Conservation (phyloP, 2,888 invertebrate genomes). For the Lissocephala sabroskyi region DNA sequence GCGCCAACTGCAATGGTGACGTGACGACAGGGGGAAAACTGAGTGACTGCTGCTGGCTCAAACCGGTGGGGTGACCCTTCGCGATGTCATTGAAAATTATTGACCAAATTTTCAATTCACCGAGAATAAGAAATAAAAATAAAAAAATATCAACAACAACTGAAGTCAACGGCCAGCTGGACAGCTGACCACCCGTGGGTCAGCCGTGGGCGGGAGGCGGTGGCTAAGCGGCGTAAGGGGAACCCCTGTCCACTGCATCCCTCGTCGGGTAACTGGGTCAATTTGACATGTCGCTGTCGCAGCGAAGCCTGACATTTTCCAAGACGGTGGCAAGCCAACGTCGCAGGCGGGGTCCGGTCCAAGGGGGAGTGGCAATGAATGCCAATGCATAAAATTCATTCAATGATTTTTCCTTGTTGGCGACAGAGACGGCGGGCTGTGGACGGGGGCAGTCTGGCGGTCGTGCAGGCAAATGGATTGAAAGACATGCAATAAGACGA, state of each 20-base stretch:
- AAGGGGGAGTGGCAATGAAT: conserved; percentile 29
- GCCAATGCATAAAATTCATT: conserved; percentile 59
- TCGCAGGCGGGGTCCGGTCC: no score
- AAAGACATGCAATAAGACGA: conserved; percentile 61
- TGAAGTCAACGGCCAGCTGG: not conserved
- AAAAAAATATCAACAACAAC: conserved; percentile 51
- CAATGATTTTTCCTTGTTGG: conserved; percentile 49
- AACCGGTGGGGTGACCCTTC: no score
- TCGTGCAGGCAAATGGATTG: conserved; percentile 60
- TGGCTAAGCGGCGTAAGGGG: conserved; percentile 13
- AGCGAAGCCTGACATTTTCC: conserved; percentile 44
- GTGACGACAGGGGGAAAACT: conserved; percentile 27
- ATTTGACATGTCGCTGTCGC: conserved; percentile 64
- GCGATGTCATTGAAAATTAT: conserved; percentile 37
- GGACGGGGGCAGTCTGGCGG: no score
- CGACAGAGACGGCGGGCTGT: not conserved
- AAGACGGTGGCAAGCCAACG: conserved; percentile 16
- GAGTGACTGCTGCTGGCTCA: conserved; percentile 29
- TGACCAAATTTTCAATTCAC: conserved; percentile 62
- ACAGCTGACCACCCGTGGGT: not conserved
- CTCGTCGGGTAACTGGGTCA: conserved; percentile 50
- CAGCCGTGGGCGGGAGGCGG: not conserved
- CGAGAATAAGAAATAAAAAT: no score
- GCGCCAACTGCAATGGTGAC: conserved; percentile 16
- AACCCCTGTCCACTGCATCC: no score